Conservation (phyloP, 2,113 vertebrate species). For the Nerophis lumbriciformis region DNA sequence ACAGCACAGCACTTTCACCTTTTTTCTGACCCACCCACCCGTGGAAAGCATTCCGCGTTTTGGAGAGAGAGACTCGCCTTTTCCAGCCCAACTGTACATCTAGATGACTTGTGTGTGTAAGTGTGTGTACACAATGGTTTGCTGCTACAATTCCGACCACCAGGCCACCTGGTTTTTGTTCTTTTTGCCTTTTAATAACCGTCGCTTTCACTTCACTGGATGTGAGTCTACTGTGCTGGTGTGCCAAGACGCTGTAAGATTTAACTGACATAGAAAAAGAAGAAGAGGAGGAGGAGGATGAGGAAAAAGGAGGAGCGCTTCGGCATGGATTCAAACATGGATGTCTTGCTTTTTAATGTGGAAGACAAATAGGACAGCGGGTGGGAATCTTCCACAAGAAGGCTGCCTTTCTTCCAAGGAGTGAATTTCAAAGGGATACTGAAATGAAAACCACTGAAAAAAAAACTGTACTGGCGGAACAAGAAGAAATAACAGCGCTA, state of each 20-base stretch:
- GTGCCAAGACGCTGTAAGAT: slow-evolving; percentile 22
- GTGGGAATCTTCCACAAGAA: slow-evolving; percentile 23
- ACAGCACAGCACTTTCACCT: slow-evolving; percentile 93
- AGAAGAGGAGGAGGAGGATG: background rate
- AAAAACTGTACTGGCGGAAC: slow-evolving; percentile 63
- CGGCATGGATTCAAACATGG: background rate
- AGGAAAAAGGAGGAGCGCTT: slow-evolving; percentile 6
- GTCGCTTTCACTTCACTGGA: slow-evolving; percentile 74
- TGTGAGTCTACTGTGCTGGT: slow-evolving; percentile 65
- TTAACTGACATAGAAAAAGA: background rate
- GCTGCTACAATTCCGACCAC: slow-evolving; percentile 66
- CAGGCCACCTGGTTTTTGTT: slow-evolving; percentile 46
- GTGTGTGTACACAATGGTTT: slow-evolving; percentile 51
- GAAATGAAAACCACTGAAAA: slow-evolving; percentile 67
- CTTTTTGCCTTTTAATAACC: slow-evolving; percentile 50
- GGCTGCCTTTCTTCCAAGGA: slow-evolving; percentile 37
- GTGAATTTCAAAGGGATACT: slow-evolving; percentile 71
- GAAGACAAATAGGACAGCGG: slow-evolving; percentile 19
- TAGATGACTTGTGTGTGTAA: slow-evolving; percentile 1
- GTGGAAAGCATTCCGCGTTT: slow-evolving; percentile 84
- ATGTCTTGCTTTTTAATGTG: slow-evolving; percentile 12
- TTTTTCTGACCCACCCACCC: slow-evolving; percentile 51
- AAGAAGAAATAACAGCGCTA: slow-evolving; percentile 67
- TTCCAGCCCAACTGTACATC: slow-evolving; percentile 60
- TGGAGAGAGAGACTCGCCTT: slow-evolving; percentile 63